These are phyloP conservation scores for Pseudopleuronectes americanus DNA, from an alignment of 2,797 vertebrate genomes.

Conservation along the genomic window DNA sequence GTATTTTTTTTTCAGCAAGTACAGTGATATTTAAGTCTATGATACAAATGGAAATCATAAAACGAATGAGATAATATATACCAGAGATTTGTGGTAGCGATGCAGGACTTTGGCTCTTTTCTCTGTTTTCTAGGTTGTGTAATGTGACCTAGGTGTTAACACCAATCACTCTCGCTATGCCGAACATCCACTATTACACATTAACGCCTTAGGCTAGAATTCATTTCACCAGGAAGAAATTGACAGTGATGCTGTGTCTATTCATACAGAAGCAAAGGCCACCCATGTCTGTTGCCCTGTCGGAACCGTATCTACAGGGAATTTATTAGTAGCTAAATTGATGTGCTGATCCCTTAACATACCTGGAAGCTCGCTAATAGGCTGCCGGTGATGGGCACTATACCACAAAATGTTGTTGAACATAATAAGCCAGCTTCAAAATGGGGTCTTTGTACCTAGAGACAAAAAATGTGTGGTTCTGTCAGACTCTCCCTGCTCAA, in stretches of 20 bases:
- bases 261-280: conserved; percentile 47
- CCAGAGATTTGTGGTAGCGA: too few species aligned
- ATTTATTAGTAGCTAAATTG: conserved; percentile 52
- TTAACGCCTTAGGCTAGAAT: conserved; percentile 5
- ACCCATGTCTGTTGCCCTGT: conserved; percentile 47
- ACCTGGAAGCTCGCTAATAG: conserved; percentile 39
- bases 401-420: conserved; percentile 51
- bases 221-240: conserved; percentile 43
- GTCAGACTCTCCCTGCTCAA: conserved; percentile 10
- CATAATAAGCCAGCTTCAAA: conserved; percentile 48
- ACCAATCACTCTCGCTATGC: background rate
- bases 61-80: too few species aligned
- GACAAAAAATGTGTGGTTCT: conserved; percentile 28
- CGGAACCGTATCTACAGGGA: conserved; percentile 43
- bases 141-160: conserved; percentile 13
- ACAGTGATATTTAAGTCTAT: too few species aligned
- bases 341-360: conserved; percentile 59
- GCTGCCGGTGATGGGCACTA: conserved; percentile 37
- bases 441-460: conserved; percentile 31
- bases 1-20: background rate
- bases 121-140: too few species aligned
- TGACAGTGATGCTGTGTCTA: conserved; percentile 49
- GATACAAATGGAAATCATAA: too few species aligned
- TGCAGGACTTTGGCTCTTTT: too few species aligned
- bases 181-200: conserved; percentile 15